These are phyloP conservation scores for Hippasteria phrygiana DNA, from an alignment of 53 echinoderm and acorn worm genomes.

Conservation along the genomic window DNA sequence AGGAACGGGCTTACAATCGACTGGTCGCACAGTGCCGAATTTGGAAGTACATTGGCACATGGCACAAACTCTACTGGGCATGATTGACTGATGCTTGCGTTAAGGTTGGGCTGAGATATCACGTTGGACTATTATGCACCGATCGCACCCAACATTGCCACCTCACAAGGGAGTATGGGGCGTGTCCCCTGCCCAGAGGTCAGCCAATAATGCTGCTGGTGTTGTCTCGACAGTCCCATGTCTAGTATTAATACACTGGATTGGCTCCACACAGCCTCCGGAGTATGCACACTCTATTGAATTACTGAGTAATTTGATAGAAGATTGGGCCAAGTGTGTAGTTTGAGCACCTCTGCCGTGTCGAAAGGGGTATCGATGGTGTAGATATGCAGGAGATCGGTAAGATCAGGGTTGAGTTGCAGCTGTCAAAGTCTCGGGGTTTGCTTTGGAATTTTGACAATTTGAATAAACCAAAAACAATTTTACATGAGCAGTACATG, in stretches of 20 bases:
- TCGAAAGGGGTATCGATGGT: slow-evolving; percentile 8
- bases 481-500: background rate
- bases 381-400: background rate
- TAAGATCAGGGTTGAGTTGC: slow-evolving; percentile 29
- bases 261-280: slow-evolving; percentile 14
- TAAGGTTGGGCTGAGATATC: too few relatives aligned
- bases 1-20: too few relatives aligned
- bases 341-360: background rate
- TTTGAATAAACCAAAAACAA: background rate
- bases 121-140: too few relatives aligned
- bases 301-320: slow-evolving; percentile 56
- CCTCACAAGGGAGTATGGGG: too few relatives aligned
- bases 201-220: background rate
- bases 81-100: too few relatives aligned
- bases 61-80: too few relatives aligned
- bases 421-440: background rate
- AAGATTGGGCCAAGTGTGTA: slow-evolving; percentile 23
- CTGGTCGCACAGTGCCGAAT: too few relatives aligned
- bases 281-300: slow-evolving; percentile 16
- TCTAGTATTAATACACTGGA: background rate
- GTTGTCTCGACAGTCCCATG: slow-evolving; percentile 16
- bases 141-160: too few relatives aligned
- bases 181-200: background rate
- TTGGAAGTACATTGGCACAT: too few relatives aligned
- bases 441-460: background rate